Evolutionary conservation across 2,888 invertebrate species (phyloP).

Genomic region (Hypomecis atomaria): DNA sequence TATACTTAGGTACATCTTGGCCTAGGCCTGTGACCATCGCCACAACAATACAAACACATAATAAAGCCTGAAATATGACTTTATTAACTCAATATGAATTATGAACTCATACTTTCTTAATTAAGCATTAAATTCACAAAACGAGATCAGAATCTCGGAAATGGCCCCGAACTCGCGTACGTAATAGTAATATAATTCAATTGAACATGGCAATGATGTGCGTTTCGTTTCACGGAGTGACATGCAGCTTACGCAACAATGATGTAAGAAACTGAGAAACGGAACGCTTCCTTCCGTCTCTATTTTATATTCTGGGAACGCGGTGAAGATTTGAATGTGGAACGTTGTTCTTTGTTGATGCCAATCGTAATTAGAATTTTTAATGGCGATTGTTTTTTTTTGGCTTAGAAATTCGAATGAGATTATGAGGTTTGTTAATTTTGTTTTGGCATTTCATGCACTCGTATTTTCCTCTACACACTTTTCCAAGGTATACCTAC

Average conservation of each 20-base stretch:
- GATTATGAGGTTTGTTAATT: no score
- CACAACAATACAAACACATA: no score
- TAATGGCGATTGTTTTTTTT: no score
- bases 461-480: no score
- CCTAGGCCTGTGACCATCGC: no score
- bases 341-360: background rate
- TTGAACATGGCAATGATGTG: slow-evolving; percentile 32
- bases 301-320: slow-evolving; percentile 23
- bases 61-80: no score
- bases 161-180: slow-evolving; percentile 39
- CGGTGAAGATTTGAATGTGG: background rate
- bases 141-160: slow-evolving; percentile 36
- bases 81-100: no score
- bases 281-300: slow-evolving; percentile 46
- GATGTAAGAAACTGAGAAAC: slow-evolving; percentile 39
- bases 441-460: no score
- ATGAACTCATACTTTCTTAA: slow-evolving; percentile 13
- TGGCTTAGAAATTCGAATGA: no score
- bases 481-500: no score
- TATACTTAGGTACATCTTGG: no score
- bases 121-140: slow-evolving; percentile 11
- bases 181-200: slow-evolving; percentile 37
- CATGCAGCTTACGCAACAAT: slow-evolving; percentile 44
- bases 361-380: no score
- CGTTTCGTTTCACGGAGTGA: slow-evolving; percentile 45